These are phyloP conservation scores for Megalurothrips usitatus DNA, from an alignment of 2,888 invertebrate species.

Conservation along the genomic window DNA sequence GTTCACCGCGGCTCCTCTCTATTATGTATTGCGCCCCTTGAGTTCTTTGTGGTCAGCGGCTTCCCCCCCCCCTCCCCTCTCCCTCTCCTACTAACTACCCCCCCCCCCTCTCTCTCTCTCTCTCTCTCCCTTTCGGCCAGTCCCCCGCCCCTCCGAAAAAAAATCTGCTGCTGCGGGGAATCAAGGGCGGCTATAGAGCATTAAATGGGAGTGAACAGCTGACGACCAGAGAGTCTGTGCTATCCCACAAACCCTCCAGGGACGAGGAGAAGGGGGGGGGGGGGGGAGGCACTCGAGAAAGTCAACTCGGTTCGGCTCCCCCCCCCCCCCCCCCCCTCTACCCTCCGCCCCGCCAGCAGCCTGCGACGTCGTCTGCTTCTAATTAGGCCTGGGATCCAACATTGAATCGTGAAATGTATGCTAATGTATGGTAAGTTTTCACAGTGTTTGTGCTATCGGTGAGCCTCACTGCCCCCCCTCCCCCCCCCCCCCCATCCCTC, in stretches of 20 bases:
- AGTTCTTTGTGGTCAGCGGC: no score
- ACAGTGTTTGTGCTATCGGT: slow-evolving; percentile 20
- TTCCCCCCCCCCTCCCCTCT: background rate
- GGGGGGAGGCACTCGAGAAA: background rate
- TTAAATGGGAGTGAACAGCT: no score
- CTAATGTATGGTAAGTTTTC: slow-evolving; percentile 23
- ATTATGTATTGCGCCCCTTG: no score
- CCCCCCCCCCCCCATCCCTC: background rate
- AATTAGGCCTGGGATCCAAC: background rate
- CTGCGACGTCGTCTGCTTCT: background rate
- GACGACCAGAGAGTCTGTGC: no score
- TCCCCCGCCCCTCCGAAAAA: no score
- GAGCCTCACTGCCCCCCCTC: background rate
- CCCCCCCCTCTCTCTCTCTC: background rate
- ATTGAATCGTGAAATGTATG: slow-evolving; percentile 20
- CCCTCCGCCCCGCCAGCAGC: background rate
- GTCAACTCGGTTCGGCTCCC: background rate
- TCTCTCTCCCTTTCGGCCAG: no score
- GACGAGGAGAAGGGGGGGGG: background rate
- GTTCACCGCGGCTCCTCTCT: no score
- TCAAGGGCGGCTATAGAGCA: no score
- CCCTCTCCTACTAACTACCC: background rate
- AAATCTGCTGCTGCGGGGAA: no score
- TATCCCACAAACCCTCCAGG: no score
- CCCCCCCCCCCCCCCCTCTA: background rate